These are phyloP conservation scores for Mormoops blainvillei DNA, from an alignment of 2,113 vertebrate genomes.

Conservation along the genomic window DNA sequence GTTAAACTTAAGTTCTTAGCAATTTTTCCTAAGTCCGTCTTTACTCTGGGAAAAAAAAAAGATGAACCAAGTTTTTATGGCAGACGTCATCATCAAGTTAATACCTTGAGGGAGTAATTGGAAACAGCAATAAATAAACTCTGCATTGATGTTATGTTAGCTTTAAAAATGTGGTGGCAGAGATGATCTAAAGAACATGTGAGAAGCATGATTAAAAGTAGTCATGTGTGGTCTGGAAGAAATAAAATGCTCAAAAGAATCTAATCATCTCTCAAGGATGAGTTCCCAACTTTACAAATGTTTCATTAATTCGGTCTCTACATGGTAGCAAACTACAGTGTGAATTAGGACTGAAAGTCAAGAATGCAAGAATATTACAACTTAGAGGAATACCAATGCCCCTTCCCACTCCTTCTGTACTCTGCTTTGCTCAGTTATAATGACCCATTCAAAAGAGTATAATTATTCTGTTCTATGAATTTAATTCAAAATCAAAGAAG, in stretches of 20 bases:
- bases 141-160: neutral
- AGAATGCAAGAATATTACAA: neutral
- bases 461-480: neutral
- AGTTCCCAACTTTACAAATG: constrained; percentile 29
- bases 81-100: constrained; percentile 24
- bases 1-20: neutral
- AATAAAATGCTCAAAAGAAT: constrained; percentile 27
- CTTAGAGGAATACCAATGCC: neutral
- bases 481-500: neutral
- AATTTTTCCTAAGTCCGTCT: neutral
- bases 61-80: constrained; percentile 21
- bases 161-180: neutral
- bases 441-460: neutral
- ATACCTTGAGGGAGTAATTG: constrained; percentile 32
- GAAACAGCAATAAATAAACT: constrained; percentile 52
- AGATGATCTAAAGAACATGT: constrained; percentile 47
- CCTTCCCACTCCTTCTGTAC: neutral
- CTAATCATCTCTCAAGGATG: neutral
- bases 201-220: constrained; percentile 27
- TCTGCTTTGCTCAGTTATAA: neutral
- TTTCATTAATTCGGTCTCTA: constrained; percentile 8
- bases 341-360: neutral
- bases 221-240: constrained; percentile 49
- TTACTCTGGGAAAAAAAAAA: neutral
- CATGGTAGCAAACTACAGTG: neutral